A percentile compares a stretch with the other conserved stretches of the same genome.
Evolutionary conservation across 2,888 invertebrate species (phyloP).

Genomic region (Epistrophella euchroma): DNA sequence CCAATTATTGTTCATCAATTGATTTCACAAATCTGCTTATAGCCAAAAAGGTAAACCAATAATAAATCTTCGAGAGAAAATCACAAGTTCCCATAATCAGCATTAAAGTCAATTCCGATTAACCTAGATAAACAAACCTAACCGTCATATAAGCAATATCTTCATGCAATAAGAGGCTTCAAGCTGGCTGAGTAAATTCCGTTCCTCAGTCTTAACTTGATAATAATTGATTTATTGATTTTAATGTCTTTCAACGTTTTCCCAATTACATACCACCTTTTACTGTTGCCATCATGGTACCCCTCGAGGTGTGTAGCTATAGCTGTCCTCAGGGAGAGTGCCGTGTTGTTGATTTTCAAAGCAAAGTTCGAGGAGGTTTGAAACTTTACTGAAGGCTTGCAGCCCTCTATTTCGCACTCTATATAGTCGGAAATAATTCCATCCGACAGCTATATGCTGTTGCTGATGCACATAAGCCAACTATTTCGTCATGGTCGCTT

Average conservation of each 20-base stretch:
- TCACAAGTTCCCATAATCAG: conserved; percentile 62
- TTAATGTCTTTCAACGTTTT: conserved; percentile 60
- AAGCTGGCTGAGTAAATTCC: conserved; percentile 31
- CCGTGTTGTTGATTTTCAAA: conserved; percentile 47
- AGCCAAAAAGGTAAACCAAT: conserved; percentile 44
- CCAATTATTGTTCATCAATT: conserved; percentile 39
- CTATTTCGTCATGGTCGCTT: conserved; percentile 13
- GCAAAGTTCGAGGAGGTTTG: conserved; percentile 48
- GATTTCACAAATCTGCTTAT: conserved; percentile 18
- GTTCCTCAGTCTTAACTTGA: conserved; percentile 67
- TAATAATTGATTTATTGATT: conserved; percentile 76
- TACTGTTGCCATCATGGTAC: neutral
- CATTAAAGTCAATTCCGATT: conserved; percentile 69
- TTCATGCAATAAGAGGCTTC: neutral
- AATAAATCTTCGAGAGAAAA: conserved; percentile 43
- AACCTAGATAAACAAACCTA: neutral
- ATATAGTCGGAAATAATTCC: conserved; percentile 51
- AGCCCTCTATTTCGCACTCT: neutral
- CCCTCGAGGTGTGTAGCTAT: neutral
- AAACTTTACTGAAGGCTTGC: conserved; percentile 18
- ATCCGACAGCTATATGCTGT: neutral
- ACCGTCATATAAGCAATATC: neutral
- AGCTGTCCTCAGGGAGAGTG: neutral
- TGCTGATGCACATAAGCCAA: neutral
- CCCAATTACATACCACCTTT: conserved; percentile 51